These are phyloP conservation scores for Poeciliopsis retropinna DNA, from an alignment of 2,113 vertebrate genomes.

Conservation along the genomic window DNA sequence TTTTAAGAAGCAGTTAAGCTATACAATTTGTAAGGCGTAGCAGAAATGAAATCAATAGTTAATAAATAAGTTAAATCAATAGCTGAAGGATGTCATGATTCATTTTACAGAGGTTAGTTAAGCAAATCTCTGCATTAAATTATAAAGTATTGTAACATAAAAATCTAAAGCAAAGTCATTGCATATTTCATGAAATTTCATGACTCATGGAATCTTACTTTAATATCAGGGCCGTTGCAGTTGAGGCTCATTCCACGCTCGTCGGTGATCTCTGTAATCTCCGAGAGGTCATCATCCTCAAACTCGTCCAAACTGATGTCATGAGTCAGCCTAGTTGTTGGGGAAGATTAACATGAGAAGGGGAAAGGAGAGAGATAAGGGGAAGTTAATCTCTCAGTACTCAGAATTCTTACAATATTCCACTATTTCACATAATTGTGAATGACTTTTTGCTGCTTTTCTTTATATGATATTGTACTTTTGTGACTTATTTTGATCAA, in stretches of 20 bases:
- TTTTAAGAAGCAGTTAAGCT: too few species aligned
- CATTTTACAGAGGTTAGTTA: too few species aligned
- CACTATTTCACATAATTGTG: too few species aligned
- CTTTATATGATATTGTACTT: too few species aligned
- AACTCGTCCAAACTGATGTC: conserved; percentile 98
- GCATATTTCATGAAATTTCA: not conserved
- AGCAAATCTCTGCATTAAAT: too few species aligned
- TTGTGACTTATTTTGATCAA: too few species aligned
- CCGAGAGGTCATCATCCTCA: conserved; percentile 97
- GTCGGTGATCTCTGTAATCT: conserved; percentile 91
- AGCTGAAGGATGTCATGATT: not conserved
- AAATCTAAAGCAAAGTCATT: not conserved
- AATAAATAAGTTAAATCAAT: not conserved
- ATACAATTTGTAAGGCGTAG: too few species aligned
- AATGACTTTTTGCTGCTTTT: too few species aligned
- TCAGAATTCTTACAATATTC: not conserved
- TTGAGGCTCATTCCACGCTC: conserved; percentile 94
- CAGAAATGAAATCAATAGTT: not conserved
- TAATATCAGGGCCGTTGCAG: conserved; percentile 87
- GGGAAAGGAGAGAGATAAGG: not conserved
- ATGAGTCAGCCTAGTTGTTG: conserved; percentile 89
- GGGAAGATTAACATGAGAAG: conserved; percentile 10
- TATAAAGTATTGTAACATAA: too few species aligned
- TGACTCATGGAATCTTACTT: conserved; percentile 73
- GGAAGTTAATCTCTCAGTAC: conserved; percentile 16